Base-by-base conservation (phyloP, 2,888 invertebrate genomes). In the Caenorhabditis imperialis region DNA sequence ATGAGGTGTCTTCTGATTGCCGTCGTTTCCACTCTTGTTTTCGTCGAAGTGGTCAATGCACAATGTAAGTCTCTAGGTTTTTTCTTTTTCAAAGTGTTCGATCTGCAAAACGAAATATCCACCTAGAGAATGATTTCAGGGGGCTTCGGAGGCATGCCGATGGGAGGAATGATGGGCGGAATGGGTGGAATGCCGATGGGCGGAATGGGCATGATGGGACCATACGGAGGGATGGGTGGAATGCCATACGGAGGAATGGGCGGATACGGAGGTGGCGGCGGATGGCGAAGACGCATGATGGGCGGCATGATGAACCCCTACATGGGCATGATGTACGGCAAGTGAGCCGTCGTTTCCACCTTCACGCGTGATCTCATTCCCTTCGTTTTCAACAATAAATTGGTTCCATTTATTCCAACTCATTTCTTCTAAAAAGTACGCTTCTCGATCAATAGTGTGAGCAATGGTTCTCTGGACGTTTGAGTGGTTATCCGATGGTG, bases 291-390 rank as follows among this genome's bases (percentile, higher is more conserved):
- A 61, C 60, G 70, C 27, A 70, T 70, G 70, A 70, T 70, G 69
- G 53, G 69, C n/a, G 53, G 69, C 20, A 69, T 69, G 70, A 54
- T 54, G 54, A 55, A 55, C 18, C 70, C 70, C 16, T 70, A 61
- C 48, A 69, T 69, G 67, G 70, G 70, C 27, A 70, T 61, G 70
- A 70, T 61, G 70, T 70, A 70, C 35, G 61, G 60, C 12, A 38
- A 61, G 30, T 38, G 35, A 60, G 6, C 40, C 30, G 23, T 33
- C 14, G 18, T 27, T 27, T 22, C 18, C 30, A 23, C 16, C 14
- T 8, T 48, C 30, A 53, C 30, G 18, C 50, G 51, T 67, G 58
- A 58, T 58, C 58, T 67, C 58, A 40, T 27, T 35, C 30, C 22
- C 22, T 33, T 18, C 25, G 8, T 12, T 42, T 16, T 25, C 10